A percentile compares a stretch with the other conserved stretches of the same genome.
Evolutionary conservation across 2,113 vertebrate genomes (phyloP).

Genomic region (Garra rufa): DNA sequence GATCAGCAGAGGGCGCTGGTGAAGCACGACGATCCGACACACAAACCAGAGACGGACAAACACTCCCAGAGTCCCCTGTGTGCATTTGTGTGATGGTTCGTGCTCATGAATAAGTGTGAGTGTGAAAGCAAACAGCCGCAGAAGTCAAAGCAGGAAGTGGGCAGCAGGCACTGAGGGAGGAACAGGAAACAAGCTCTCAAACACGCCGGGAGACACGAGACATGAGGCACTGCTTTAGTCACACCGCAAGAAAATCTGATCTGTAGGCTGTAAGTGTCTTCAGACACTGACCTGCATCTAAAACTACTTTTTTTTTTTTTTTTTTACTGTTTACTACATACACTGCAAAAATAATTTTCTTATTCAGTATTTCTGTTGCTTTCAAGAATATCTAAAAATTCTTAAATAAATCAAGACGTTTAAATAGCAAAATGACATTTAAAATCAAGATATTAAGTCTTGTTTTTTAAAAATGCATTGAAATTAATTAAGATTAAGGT

Average conservation of each 20-base stretch:
- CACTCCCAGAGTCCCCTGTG: background rate
- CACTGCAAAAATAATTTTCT: background rate
- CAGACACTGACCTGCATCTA: background rate
- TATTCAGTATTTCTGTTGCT: background rate
- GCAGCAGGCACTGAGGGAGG: slow-evolving; percentile 50
- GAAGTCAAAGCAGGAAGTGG: slow-evolving; percentile 62
- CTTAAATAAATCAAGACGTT: background rate
- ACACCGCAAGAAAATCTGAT: background rate
- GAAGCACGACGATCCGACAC: background rate
- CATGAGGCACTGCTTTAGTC: background rate
- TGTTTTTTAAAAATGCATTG: too few species aligned
- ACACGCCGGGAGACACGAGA: slow-evolving; percentile 30
- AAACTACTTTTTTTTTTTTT: background rate
- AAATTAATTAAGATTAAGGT: too few species aligned
- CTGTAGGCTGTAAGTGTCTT: background rate
- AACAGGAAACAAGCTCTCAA: slow-evolving; percentile 54
- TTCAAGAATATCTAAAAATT: background rate
- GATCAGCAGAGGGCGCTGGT: background rate
- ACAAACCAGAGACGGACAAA: background rate
- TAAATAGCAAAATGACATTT: too few species aligned
- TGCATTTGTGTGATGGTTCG: slow-evolving; percentile 40
- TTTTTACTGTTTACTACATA: background rate
- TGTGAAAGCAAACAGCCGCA: slow-evolving; percentile 36
- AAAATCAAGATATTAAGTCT: too few species aligned
- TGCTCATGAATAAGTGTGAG: slow-evolving; percentile 42